Evolutionary conservation across 2,888 invertebrate species (phyloP).

Genomic region (Catocala nupta): DNA sequence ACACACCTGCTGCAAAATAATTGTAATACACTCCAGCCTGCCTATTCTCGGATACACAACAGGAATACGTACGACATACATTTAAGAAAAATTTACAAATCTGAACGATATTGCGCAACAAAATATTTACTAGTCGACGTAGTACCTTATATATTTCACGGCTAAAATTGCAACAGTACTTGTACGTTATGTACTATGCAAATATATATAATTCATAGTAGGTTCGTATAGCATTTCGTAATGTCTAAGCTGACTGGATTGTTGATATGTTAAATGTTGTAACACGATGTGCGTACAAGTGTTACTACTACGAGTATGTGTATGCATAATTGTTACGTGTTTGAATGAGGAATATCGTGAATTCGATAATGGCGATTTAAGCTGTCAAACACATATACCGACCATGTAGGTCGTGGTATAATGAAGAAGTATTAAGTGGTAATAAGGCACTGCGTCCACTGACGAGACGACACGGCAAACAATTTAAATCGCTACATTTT

Average conservation of each 20-base stretch:
- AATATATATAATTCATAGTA: slow-evolving; percentile 44
- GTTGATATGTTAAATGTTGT: slow-evolving; percentile 32
- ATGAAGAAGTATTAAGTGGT: no score
- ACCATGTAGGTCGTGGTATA: no score
- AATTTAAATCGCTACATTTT: no score
- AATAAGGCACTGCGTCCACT: no score
- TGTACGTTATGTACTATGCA: slow-evolving; percentile 29
- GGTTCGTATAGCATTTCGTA: slow-evolving; percentile 28
- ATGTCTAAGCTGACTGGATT: slow-evolving; percentile 36
- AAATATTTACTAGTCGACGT: not conserved
- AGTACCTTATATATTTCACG: slow-evolving; percentile 30
- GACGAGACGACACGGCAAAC: no score
- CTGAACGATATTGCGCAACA: no score
- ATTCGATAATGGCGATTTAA: not conserved
- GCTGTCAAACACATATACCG: not conserved
- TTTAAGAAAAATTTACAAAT: no score
- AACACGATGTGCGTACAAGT: slow-evolving; percentile 23
- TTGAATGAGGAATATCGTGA: not conserved
- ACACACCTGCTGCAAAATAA: no score
- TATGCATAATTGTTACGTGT: slow-evolving; percentile 25
- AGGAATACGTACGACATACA: no score
- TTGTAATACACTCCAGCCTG: no score
- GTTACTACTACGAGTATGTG: slow-evolving; percentile 5
- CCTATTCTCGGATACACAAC: no score
- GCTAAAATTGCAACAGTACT: slow-evolving; percentile 29